These are phyloP conservation scores for Heliconius hortense DNA, from an alignment of 2,888 invertebrate species.

Conservation along the genomic window DNA sequence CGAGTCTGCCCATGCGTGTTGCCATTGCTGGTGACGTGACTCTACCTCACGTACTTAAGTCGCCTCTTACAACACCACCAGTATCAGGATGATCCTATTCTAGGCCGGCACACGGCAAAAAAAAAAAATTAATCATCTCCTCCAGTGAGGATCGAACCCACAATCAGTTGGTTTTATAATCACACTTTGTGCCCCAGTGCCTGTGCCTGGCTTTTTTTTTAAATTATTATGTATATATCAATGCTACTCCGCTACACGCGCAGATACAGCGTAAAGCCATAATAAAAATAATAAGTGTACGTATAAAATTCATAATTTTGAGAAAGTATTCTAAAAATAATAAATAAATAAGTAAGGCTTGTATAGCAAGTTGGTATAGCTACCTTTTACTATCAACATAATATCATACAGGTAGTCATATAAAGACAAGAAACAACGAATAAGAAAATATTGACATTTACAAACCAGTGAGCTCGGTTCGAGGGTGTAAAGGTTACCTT, in stretches of 20 bases:
- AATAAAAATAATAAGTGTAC: not conserved
- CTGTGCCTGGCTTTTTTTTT: no score
- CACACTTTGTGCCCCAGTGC: no score
- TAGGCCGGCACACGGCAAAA: no score
- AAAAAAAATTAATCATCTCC: no score
- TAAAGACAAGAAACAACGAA: conserved; percentile 9
- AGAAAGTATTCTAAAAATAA: not conserved
- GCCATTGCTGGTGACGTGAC: no score
- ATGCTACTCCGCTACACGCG: not conserved
- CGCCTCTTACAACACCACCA: no score
- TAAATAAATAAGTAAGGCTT: not conserved
- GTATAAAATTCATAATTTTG: not conserved
- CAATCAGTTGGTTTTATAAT: no score
- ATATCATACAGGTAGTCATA: not conserved
- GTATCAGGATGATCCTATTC: no score
- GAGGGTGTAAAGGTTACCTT: conserved; percentile 13
- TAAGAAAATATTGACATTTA: conserved; percentile 20
- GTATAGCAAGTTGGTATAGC: not conserved
- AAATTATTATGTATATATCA: no score
- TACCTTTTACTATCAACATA: not conserved
- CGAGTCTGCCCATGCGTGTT: no score
- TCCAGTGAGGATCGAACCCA: no score
- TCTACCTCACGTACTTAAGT: no score
- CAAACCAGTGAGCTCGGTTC: not conserved
- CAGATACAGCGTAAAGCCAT: not conserved